Conservation (phyloP, 1,140 invertebrate species). For the Acromyrmex echinatior region DNA sequence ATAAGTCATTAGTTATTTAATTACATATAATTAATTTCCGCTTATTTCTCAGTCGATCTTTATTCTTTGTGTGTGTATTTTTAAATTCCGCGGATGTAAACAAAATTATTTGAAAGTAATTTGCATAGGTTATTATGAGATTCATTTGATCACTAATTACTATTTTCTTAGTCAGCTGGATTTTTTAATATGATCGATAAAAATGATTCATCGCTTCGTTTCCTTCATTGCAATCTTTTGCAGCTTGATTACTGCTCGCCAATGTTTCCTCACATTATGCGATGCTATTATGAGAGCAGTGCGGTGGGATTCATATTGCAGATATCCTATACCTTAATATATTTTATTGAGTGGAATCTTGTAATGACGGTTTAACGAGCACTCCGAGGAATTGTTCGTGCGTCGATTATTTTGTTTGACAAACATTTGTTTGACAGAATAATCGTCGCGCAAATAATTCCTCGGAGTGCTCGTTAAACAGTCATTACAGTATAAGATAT, state of each 20-base stretch:
- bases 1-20: too few species aligned
- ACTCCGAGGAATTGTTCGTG: neutral
- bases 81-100: neutral
- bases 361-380: neutral
- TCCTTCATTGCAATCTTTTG: neutral
- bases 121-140: neutral
- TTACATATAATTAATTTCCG: neutral
- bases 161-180: neutral
- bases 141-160: neutral
- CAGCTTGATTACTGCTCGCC: neutral
- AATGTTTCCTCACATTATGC: neutral
- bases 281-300: neutral
- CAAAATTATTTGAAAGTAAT: neutral
- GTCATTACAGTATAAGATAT: neutral
- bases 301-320: neutral
- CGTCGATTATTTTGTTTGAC: neutral
- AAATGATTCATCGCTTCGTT: neutral
- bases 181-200: neutral
- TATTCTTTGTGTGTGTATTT: neutral
- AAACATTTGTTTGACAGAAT: neutral
- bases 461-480: neutral
- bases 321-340: neutral
- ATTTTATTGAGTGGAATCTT: neutral
- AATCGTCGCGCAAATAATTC: neutral
- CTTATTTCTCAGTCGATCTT: neutral